Evolutionary conservation across 23 tunicate species (phyloP).

Genomic region (Aplidium turbinatum): DNA sequence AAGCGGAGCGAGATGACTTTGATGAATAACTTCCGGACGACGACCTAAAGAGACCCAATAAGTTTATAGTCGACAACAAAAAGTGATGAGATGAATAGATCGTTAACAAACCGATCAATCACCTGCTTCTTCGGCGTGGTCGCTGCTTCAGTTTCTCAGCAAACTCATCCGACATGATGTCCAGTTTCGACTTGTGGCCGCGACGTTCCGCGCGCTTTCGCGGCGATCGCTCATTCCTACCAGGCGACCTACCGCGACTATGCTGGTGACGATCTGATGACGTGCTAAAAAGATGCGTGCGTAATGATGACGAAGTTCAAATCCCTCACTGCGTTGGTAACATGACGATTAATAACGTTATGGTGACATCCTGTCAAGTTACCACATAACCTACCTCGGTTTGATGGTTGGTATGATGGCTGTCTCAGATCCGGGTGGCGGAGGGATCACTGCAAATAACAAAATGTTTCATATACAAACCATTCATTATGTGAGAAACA

Average conservation of each 20-base stretch:
- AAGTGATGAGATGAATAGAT: no score
- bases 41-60: conserved; percentile 27
- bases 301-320: no score
- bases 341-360: no score
- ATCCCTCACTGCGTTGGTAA: no score
- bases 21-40: conserved; percentile 59
- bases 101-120: no score
- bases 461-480: no score
- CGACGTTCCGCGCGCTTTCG: conserved; percentile 29
- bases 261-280: conserved; percentile 5
- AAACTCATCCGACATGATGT: conserved; percentile 87
- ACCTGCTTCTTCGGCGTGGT: conserved; percentile 10
- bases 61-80: no score
- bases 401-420: conserved; percentile 8
- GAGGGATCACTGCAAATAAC: conserved; percentile 24
- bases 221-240: conserved; percentile 31
- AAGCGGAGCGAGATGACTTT: conserved; percentile 16
- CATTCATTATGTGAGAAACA: no score
- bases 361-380: no score
- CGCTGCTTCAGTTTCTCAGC: conserved; percentile 46
- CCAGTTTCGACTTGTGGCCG: conserved; percentile 58
- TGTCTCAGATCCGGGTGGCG: conserved; percentile 54
- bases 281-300: not conserved
- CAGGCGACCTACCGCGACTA: conserved; percentile 12
- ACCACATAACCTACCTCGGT: no score